Evolutionary conservation across 92 coral and sea anemone genomes (phyloP).

Genomic region (Parazoanthus atlanticus): DNA sequence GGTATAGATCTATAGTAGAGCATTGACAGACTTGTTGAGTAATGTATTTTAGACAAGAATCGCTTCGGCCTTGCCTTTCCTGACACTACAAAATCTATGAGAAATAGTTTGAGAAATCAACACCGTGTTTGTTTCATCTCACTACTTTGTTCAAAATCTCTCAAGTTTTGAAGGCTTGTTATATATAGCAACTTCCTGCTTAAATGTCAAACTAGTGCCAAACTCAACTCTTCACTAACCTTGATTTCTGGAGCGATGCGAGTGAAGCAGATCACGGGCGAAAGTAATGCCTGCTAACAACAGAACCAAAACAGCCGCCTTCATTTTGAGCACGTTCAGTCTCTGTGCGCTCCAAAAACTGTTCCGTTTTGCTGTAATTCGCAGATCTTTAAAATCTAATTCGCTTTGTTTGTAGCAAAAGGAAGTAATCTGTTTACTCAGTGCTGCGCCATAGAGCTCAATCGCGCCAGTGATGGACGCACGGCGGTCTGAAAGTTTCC

Average conservation of each 20-base stretch:
- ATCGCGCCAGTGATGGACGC: conserved; percentile 3
- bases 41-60: too few relatives aligned
- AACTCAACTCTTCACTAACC: not conserved
- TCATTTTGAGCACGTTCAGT: not conserved
- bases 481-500: not conserved
- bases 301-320: not conserved
- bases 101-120: too few relatives aligned
- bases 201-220: not conserved
- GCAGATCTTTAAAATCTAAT: conserved; percentile 12
- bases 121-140: too few relatives aligned
- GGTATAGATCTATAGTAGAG: too few relatives aligned
- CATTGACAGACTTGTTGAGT: too few relatives aligned
- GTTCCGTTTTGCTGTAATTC: conserved; percentile 28
- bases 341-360: not conserved
- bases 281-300: not conserved
- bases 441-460: not conserved
- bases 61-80: too few relatives aligned
- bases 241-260: not conserved
- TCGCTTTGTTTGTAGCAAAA: not conserved
- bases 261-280: not conserved
- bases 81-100: too few relatives aligned
- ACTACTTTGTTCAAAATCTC: not conserved
- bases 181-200: not conserved
- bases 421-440: conserved; percentile 19
- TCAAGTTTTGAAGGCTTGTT: not conserved